Conservation (phyloP, 1,140 invertebrate species). For the Goniozus legneri region DNA sequence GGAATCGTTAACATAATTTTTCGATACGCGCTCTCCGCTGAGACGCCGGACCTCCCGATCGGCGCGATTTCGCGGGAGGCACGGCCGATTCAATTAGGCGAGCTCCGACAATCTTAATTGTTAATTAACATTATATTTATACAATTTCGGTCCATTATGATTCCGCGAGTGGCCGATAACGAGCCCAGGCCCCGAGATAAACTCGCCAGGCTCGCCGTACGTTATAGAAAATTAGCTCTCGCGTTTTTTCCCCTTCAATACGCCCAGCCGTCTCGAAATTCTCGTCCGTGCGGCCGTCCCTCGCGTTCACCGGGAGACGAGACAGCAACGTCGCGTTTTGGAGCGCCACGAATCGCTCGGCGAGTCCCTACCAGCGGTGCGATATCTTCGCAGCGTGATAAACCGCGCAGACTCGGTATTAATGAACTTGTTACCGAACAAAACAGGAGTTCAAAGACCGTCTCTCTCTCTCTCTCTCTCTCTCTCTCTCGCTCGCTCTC, state of each 20-base stretch:
- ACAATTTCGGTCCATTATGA: slow-evolving; percentile 43
- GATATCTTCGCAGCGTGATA: background rate
- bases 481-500: background rate
- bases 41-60: slow-evolving; percentile 17
- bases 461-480: background rate
- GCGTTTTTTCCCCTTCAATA: no score
- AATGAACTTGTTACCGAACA: background rate
- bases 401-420: background rate
- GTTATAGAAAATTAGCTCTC: no score
- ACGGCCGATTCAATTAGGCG: slow-evolving; percentile 42
- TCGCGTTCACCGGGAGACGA: background rate
- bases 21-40: slow-evolving; percentile 33
- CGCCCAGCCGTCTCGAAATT: background rate
- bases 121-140: slow-evolving; percentile 49
- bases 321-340: background rate
- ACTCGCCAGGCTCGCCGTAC: slow-evolving; percentile 6
- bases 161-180: slow-evolving; percentile 15
- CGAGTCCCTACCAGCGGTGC: background rate
- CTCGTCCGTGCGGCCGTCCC: background rate
- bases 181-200: no score
- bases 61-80: slow-evolving; percentile 1
- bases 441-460: background rate
- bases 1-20: slow-evolving; percentile 35
- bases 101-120: slow-evolving; percentile 42
- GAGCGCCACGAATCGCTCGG: background rate